Percentiles rank a stretch among this genome's conserved stretches.
phyloP scores from a whole-genome alignment of 2,113 vertebrate species.

The Machaerirhynchus nigripectus region DNA sequence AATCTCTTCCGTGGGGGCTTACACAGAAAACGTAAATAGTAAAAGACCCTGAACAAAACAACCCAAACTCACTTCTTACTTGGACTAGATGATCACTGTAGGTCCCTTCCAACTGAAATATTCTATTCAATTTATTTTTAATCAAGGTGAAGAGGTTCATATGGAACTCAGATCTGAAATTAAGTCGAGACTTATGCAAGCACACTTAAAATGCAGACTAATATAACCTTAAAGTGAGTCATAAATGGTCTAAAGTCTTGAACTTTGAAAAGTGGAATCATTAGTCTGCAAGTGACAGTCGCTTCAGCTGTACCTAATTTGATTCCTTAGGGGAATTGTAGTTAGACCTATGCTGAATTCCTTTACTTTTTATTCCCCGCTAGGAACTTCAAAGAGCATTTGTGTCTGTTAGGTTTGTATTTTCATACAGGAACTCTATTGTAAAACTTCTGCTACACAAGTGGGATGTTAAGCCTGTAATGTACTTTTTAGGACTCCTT shows the following conservation, averaged over 20 bases:
- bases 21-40: neutral
- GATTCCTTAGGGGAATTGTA: neutral
- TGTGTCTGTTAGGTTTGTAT: neutral
- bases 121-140: neutral
- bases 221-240: neutral
- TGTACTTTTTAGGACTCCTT: neutral
- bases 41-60: neutral
- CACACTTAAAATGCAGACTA: neutral
- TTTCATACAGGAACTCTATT: neutral
- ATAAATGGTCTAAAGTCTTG: neutral
- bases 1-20: neutral
- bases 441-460: neutral
- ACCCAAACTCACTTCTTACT: neutral
- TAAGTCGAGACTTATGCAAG: neutral
- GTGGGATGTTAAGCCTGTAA: neutral
- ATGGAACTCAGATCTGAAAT: neutral
- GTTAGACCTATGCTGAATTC: neutral
- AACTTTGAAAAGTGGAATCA: neutral
- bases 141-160: neutral
- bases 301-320: neutral
- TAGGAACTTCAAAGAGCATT: neutral
- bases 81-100: neutral
- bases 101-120: neutral
- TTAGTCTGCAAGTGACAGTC: neutral
- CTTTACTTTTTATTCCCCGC: neutral